phyloP scores from a whole-genome alignment of 1,140 invertebrate species.

The Tetramorium simillimum region DNA sequence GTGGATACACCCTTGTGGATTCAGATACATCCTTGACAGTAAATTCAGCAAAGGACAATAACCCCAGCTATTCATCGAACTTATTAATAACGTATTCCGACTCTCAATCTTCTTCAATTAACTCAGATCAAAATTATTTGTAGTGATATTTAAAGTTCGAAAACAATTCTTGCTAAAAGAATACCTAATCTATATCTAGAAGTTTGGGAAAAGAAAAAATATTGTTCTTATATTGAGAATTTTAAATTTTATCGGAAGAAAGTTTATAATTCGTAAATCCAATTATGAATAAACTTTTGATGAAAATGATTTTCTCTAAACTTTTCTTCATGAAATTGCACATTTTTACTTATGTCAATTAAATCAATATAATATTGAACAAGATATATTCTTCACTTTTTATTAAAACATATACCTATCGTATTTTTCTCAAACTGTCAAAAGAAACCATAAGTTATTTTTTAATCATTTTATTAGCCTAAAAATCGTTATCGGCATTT shows the following conservation, averaged over 20 bases:
- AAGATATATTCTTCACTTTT: neutral
- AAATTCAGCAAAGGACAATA: neutral
- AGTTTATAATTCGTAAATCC: neutral
- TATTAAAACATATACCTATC: neutral
- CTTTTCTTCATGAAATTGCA: neutral
- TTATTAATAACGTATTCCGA: neutral
- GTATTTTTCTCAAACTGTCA: conserved; percentile 4
- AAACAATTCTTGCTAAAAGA: neutral
- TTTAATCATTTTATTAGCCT: conserved; percentile 1
- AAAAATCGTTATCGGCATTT: neutral
- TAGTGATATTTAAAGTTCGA: neutral
- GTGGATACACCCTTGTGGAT: neutral
- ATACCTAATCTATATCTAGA: neutral
- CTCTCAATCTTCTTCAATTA: neutral
- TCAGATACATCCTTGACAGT: neutral
- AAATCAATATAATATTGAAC: neutral
- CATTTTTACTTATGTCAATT: neutral
- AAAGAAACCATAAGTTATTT: neutral
- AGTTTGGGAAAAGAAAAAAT: neutral
- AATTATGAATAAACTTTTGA: too few relatives aligned
- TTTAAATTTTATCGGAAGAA: neutral
- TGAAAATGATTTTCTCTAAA: neutral
- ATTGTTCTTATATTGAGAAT: neutral
- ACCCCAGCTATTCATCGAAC: neutral
- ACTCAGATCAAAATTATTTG: neutral